Percentiles rank a stretch among this genome's conserved stretches.
Conservation (phyloP, 2,797 vertebrate genomes). For the Acipenser transmontanus region DNA sequence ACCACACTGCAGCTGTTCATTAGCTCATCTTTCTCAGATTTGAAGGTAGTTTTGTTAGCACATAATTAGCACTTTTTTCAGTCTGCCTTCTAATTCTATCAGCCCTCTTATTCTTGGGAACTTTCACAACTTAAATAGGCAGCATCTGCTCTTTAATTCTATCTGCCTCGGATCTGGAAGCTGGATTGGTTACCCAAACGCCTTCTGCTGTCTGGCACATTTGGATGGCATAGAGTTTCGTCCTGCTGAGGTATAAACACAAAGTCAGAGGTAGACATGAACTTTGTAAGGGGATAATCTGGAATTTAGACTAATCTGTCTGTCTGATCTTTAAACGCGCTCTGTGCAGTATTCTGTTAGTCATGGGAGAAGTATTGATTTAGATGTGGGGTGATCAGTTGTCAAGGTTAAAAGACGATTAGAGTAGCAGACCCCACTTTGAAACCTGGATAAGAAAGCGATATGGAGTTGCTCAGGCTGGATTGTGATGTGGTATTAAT, state of each 20-base stretch:
- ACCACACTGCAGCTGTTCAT: too few relatives aligned
- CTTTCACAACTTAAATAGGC: not conserved
- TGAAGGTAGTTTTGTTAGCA: too few relatives aligned
- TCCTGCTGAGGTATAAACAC: not conserved
- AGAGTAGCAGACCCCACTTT: not conserved
- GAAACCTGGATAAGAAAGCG: not conserved
- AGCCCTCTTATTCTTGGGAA: not conserved
- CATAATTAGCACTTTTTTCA: too few relatives aligned
- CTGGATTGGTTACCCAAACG: not conserved
- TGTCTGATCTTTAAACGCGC: not conserved
- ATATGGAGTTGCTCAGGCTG: not conserved
- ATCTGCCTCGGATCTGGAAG: not conserved
- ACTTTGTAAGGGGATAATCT: not conserved
- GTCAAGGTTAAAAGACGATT: not conserved
- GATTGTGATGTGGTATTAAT: too few relatives aligned
- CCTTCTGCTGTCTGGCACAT: slow-evolving; percentile 2
- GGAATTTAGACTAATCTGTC: not conserved
- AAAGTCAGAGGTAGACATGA: not conserved
- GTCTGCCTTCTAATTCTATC: not conserved
- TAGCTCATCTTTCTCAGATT: too few relatives aligned
- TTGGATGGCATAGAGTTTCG: not conserved
- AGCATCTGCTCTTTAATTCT: not conserved
- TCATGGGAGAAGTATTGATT: not conserved
- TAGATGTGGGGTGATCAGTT: not conserved
- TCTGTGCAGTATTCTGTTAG: not conserved